Evolutionary conservation across 2,113 vertebrate species (phyloP).

Genomic region (Silurus meridionalis): DNA sequence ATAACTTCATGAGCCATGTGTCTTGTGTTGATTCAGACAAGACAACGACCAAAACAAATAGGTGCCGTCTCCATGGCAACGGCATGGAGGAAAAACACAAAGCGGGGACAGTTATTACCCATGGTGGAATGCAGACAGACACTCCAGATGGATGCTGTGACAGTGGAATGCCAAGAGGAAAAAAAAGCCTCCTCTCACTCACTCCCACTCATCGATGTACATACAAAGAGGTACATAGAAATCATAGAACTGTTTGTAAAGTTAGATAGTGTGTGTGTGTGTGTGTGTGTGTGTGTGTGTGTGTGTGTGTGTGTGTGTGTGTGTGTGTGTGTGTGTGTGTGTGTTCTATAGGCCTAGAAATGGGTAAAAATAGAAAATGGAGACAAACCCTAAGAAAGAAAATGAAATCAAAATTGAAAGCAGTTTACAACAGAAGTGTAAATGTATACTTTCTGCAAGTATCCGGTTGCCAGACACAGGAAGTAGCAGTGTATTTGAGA

Average conservation of each 20-base stretch:
- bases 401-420: not conserved
- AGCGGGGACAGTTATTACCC: conserved; percentile 11
- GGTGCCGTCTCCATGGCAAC: conserved; percentile 33
- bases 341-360: too few relatives aligned
- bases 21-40: too few relatives aligned
- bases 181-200: conserved; percentile 11
- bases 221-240: not conserved
- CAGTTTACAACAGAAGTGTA: not conserved
- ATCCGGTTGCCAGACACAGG: not conserved
- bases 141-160: conserved; percentile 36
- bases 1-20: not conserved
- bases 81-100: not conserved
- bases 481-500: not conserved
- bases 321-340: too few relatives aligned
- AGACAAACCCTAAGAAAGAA: not conserved
- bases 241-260: not conserved
- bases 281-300: not conserved
- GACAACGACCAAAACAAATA: not conserved
- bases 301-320: too few relatives aligned
- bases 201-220: not conserved
- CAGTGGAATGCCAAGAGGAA: conserved; percentile 2
- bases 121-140: conserved; percentile 14
- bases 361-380: not conserved
- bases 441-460: not conserved
- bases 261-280: not conserved